Conservation (phyloP, 35 echinoderm and acorn worm species). For the Heliocidaris tuberculata region DNA sequence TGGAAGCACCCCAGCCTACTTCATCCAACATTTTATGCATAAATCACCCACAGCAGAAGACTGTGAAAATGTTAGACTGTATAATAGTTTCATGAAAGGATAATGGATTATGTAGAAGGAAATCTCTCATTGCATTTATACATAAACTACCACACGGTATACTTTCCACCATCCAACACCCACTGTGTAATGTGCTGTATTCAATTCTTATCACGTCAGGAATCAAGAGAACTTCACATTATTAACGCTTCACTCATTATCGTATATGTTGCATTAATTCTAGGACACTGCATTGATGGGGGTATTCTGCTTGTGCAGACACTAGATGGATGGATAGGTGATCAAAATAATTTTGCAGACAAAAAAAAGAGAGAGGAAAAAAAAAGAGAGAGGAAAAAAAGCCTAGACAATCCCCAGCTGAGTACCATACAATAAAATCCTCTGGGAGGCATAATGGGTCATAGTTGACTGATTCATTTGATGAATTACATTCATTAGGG, state of each 20-base stretch:
- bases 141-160: background rate
- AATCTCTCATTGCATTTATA: background rate
- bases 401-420: background rate
- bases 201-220: background rate
- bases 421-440: background rate
- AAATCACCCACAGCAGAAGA: background rate
- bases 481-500: background rate
- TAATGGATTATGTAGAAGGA: too few species aligned
- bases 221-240: background rate
- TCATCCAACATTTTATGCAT: background rate
- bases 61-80: background rate
- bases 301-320: background rate
- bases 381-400: too few species aligned
- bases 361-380: too few species aligned
- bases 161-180: background rate
- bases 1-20: background rate
- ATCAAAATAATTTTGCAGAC: background rate
- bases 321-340: background rate
- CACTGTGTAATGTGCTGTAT: background rate
- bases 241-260: background rate
- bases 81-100: background rate
- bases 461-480: background rate
- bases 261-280: conserved; percentile 4
- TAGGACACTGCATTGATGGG: background rate
- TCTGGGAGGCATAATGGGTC: background rate